Evolutionary conservation across 2,113 vertebrate genomes (phyloP), one percentile per base, ranked within the genome.

Genomic region (Sclerurus mexicanus): DNA sequence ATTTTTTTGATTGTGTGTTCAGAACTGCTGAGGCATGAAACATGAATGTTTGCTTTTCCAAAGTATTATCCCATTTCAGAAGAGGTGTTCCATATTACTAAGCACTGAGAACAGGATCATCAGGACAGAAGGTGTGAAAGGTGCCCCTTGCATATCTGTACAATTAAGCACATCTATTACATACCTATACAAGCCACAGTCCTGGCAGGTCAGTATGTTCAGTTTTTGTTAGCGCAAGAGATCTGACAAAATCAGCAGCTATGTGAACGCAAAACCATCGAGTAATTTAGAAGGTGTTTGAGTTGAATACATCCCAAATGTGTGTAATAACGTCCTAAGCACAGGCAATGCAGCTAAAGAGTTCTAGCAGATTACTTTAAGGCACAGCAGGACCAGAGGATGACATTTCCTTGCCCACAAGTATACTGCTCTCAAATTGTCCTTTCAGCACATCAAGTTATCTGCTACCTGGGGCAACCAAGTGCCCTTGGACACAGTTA

Each of bases 401-500:
- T 49, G 97, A 91, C 97, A 97, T 84, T 97, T 97, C 96, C 95
- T 96, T 85, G 93, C 91, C 90, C 39, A 20, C 14, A 4, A 52
- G 93, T 91, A 35, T 96, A 97, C 97, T 63, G 0, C 22, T 89
- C 93, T 75, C 93, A 52, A 93, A 93, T 90, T 95, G 81, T 71
- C 67, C 0, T 92, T 95, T 97, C 96, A 96, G 88, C 93, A 84
- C 96, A 96, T 96, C 97, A 97, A 97, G 94, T 96, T 74, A 90
- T 31, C 84, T 71, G 93, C 96, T 96, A 96, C 96, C 95, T 88
- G 92, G 89, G 95, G 95, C 89, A 58, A 56, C 55, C 46, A 37
- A 9, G 66, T 96, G 78, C 78, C 37, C 11, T 89, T 22, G 33
- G 9, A 14, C 96, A 98, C 97, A 97, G 95, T 98, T 14, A 89